phyloP scores from a whole-genome alignment of 1,140 invertebrate genomes.

The Diprion similis region DNA sequence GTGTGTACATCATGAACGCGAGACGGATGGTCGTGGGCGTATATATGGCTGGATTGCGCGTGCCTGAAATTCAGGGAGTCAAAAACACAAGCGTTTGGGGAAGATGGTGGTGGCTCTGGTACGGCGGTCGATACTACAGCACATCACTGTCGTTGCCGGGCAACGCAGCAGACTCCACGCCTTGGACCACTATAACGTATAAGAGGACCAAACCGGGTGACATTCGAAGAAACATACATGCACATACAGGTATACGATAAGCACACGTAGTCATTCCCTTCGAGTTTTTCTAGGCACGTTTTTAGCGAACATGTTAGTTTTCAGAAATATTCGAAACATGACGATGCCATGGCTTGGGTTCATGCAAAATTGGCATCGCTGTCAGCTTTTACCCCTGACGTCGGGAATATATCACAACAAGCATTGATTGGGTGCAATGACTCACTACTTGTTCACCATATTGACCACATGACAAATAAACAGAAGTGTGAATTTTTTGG shows the following conservation, averaged over 20 bases:
- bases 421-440: too few species aligned
- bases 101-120: background rate
- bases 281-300: too few species aligned
- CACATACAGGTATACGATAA: background rate
- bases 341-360: too few species aligned
- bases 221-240: background rate
- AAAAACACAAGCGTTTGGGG: background rate
- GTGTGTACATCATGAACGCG: background rate
- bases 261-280: too few species aligned
- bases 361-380: too few species aligned
- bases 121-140: background rate
- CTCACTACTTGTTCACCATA: too few species aligned
- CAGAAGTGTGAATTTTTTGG: too few species aligned
- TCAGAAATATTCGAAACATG: too few species aligned
- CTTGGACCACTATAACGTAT: background rate
- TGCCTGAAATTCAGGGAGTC: background rate
- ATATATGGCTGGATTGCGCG: background rate
- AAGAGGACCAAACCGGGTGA: background rate
- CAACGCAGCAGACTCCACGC: background rate
- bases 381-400: too few species aligned
- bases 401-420: too few species aligned
- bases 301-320: too few species aligned
- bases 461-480: too few species aligned
- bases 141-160: background rate
- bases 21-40: conserved; percentile 1